phyloP scores from a whole-genome alignment of 2,113 vertebrate species.

The Sardina pilchardus region DNA sequence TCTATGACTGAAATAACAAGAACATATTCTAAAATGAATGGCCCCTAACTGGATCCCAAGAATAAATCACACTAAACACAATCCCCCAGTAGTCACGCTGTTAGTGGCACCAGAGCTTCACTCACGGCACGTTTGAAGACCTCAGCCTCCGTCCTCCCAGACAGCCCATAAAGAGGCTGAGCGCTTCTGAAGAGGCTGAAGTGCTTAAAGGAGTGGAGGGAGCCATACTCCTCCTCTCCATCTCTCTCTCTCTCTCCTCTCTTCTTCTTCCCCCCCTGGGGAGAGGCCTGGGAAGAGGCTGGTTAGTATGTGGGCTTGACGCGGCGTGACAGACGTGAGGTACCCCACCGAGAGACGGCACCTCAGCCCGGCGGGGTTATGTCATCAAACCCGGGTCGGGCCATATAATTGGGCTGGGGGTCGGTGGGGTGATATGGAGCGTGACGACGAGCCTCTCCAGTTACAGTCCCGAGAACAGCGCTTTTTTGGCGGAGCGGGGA shows the following conservation, averaged over 20 bases:
- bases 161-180: not conserved
- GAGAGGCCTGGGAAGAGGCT: slow-evolving; percentile 73
- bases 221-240: not conserved
- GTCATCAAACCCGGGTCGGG: slow-evolving; percentile 73
- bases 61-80: not conserved
- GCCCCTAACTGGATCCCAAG: not conserved
- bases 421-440: slow-evolving; percentile 69
- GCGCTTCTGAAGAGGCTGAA: not conserved
- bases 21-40: not conserved
- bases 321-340: slow-evolving; percentile 67
- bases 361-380: slow-evolving; percentile 71
- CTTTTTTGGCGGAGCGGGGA: not conserved
- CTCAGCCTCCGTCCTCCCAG: not conserved
- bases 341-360: slow-evolving; percentile 59
- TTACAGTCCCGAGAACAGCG: slow-evolving; percentile 61
- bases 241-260: not conserved
- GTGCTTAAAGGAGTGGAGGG: not conserved
- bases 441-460: slow-evolving; percentile 71
- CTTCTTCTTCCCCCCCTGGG: slow-evolving; percentile 49
- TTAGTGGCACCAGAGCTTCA: not conserved
- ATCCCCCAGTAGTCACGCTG: not conserved
- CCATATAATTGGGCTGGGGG: slow-evolving; percentile 73
- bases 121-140: not conserved
- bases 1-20: no score
- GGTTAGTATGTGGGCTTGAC: slow-evolving; percentile 69